Evolutionary conservation across 2,113 vertebrate species (phyloP).

Genomic region (Mobula hypostoma): DNA sequence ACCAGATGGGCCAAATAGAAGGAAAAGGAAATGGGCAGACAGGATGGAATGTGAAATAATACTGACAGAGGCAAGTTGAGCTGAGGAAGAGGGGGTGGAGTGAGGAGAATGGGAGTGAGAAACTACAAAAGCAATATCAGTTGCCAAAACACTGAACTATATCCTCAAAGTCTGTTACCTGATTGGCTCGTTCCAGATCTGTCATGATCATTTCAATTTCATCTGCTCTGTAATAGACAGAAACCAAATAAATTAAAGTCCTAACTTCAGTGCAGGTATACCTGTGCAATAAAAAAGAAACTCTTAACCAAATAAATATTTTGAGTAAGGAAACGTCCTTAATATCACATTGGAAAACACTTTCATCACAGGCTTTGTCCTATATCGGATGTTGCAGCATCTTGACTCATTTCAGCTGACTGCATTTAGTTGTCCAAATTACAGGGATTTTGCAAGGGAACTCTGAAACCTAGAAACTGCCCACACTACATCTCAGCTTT

Average conservation of each 20-base stretch:
- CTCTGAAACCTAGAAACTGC: not conserved
- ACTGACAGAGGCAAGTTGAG: too few relatives aligned
- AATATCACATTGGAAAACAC: not conserved
- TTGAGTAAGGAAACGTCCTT: not conserved
- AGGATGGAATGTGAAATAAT: too few relatives aligned
- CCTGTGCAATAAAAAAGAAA: not conserved
- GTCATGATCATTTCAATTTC: conserved; percentile 99
- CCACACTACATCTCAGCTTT: not conserved
- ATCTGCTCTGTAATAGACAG: conserved; percentile 70
- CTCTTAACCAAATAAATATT: not conserved
- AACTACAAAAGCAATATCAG: not conserved
- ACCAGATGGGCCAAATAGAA: too few relatives aligned
- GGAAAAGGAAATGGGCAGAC: too few relatives aligned
- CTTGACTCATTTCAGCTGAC: not conserved
- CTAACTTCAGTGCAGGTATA: not conserved
- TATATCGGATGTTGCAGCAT: not conserved
- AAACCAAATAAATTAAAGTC: not conserved
- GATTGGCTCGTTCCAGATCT: conserved; percentile 96
- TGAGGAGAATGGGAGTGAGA: not conserved
- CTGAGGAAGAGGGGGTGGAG: too few relatives aligned
- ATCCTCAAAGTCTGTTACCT: conserved; percentile 62
- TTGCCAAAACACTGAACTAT: not conserved
- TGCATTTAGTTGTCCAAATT: not conserved
- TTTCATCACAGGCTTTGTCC: not conserved
- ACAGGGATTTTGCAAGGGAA: not conserved